Conservation (phyloP, 1,140 invertebrate species). For the Mesaphorura yosii region DNA sequence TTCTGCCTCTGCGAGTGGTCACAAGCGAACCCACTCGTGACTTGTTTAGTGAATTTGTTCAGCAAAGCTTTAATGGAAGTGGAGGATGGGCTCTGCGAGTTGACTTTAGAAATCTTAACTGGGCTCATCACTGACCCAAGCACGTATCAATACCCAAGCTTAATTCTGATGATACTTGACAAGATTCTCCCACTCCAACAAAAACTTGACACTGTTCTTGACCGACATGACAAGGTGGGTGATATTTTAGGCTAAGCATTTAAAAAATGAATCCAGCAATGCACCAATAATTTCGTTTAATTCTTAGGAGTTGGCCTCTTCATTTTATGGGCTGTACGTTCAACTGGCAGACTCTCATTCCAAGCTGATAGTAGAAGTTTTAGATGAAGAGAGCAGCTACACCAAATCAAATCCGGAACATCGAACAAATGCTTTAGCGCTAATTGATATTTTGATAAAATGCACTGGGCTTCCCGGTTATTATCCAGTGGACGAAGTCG, state of each 20-base stretch:
- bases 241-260: slow-evolving; percentile 2
- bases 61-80: slow-evolving; percentile 10
- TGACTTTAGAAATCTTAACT: slow-evolving; percentile 23
- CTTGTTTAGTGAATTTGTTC: slow-evolving; percentile 14
- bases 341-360: slow-evolving; percentile 27
- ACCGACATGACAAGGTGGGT: slow-evolving; percentile 21
- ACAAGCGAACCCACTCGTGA: slow-evolving; percentile 12
- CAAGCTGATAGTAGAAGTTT: slow-evolving; percentile 24
- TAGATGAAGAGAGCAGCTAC: slow-evolving; percentile 20
- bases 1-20: slow-evolving; percentile 26
- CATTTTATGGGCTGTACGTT: slow-evolving; percentile 28
- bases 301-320: slow-evolving; percentile 22
- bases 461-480: slow-evolving; percentile 23
- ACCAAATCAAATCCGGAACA: slow-evolving; percentile 21
- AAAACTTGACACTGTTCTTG: slow-evolving; percentile 17
- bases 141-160: slow-evolving; percentile 21
- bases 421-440: slow-evolving; percentile 17
- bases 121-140: slow-evolving; percentile 25
- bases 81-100: slow-evolving; percentile 23
- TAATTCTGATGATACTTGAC: slow-evolving; percentile 22
- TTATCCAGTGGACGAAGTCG: slow-evolving; percentile 28
- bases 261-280: not conserved
- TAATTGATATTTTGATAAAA: slow-evolving; percentile 23
- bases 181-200: slow-evolving; percentile 25
- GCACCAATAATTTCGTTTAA: not conserved